Base-by-base conservation (phyloP, 2,797 vertebrate genomes). In the Nannoperca australis region DNA sequence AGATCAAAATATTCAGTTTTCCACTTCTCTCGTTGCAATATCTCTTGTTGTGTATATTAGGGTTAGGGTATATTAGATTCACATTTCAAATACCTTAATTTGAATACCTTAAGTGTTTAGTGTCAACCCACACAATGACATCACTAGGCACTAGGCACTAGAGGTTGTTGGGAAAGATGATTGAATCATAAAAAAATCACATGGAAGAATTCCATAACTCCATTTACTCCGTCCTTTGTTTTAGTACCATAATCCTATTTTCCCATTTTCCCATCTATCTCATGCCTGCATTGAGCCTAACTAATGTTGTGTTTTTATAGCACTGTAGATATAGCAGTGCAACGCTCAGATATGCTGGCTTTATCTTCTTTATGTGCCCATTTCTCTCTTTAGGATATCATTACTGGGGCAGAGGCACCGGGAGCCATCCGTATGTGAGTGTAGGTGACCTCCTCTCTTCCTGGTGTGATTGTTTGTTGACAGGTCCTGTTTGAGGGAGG, bases 311-410 rank as follows among this genome's bases (percentile, higher is more conserved):
- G 70, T 85, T 93, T 93, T 89, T 85, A 86, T 88, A 85, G 85
- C 79, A 45, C 65, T 74, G 66, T 69, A 84, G 86, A 88, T 88
- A 85, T 55, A 87, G 68, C 77, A 51, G 70, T 59, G 69, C 73
- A 66, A 81, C 47, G 45, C 69, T 61, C 14, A 45, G 78, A 74
- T 86, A 60, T 77, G 70, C 78, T 60, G 50, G 71, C 82, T 92
- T 91, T 90, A 82, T 93, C 88, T 92, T 88, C 73, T 90, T 88
- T 89, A 85, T 90, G 83, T 85, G 81, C 79, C 73, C 62, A 85
- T 92, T 89, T 82, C 88, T 90, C 84, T 88, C 80, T 90, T 90
- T 88, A 89, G 85, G 84, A 89, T 90, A 75, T 89, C 85, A 89
- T 93, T 93, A 90, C 86, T 58, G 70, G 59, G 69, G 24, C 84